Conservation (phyloP, 2,113 vertebrate genomes). For the Elgaria multicarinata region DNA sequence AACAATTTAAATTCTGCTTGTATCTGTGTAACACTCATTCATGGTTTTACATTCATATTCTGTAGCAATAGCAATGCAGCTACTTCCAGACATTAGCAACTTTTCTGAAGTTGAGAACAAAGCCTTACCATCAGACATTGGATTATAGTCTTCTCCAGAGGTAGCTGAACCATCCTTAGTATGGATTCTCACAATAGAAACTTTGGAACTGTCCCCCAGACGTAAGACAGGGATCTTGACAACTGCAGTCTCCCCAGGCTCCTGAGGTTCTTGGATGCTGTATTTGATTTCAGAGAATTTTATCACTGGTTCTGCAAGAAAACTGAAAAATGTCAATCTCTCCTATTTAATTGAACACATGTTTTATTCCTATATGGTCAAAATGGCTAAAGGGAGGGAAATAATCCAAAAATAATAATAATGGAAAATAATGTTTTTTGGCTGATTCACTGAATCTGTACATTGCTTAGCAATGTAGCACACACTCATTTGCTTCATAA, state of each 20-base stretch:
- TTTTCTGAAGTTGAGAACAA: neutral
- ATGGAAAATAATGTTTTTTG: neutral
- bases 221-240: conserved; percentile 82
- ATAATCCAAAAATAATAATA: neutral
- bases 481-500: neutral
- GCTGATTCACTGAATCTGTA: neutral
- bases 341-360: conserved; percentile 1
- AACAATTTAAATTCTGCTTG: neutral
- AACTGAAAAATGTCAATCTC: neutral
- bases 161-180: conserved; percentile 89
- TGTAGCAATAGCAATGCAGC: neutral
- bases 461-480: neutral
- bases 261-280: conserved; percentile 83
- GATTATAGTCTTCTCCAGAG: conserved; percentile 88
- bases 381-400: neutral
- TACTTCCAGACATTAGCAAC: neutral
- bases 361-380: neutral
- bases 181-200: conserved; percentile 86
- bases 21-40: neutral
- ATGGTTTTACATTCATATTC: neutral
- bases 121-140: conserved; percentile 82
- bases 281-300: conserved; percentile 87
- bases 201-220: conserved; percentile 82
- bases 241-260: conserved; percentile 74
- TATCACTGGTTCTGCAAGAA: conserved; percentile 80